phyloP scores from a whole-genome alignment of 2,888 invertebrate species.

The Ornithoptera alexandrae region DNA sequence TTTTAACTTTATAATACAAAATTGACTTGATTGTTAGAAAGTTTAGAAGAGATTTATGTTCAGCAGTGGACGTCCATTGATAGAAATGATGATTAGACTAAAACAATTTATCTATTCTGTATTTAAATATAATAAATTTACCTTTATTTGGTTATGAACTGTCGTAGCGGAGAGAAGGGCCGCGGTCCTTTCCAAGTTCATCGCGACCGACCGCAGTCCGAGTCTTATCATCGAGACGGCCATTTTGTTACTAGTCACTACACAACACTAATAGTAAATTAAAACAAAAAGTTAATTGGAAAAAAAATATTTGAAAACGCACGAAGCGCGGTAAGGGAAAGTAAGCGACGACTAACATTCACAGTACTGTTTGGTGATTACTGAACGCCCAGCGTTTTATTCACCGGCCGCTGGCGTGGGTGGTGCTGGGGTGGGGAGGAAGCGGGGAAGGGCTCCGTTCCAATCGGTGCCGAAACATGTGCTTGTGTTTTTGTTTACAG shows the following conservation, averaged over 20 bases:
- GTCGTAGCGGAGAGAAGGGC: conserved; percentile 53
- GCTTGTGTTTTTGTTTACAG: conserved; percentile 37
- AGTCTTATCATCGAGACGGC: conserved; percentile 69
- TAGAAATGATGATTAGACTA: not conserved
- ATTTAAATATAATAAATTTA: conserved; percentile 37
- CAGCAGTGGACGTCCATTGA: not conserved
- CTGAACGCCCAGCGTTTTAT: conserved; percentile 61
- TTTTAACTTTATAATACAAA: no score
- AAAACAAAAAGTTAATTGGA: conserved; percentile 33
- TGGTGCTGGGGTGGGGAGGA: no score
- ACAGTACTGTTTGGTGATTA: conserved; percentile 55
- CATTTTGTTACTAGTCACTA: conserved; percentile 52
- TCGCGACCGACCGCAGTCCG: conserved; percentile 57
- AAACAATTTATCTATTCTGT: not conserved
- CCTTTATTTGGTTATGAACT: conserved; percentile 62
- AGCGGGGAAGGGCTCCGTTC: conserved; percentile 46
- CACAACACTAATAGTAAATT: conserved; percentile 34
- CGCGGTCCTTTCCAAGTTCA: conserved; percentile 62
- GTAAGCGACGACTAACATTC: conserved; percentile 30
- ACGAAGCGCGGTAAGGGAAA: conserved; percentile 30
- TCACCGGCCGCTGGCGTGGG: conserved; percentile 39
- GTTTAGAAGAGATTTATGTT: not conserved
- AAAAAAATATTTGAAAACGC: conserved; percentile 26
- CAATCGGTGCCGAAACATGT: conserved; percentile 40
- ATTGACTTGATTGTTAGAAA: not conserved